A percentile compares a stretch with the other conserved stretches of the same genome.
These are phyloP conservation scores for Epinephelus awoara DNA, from an alignment of 2,797 vertebrate genomes.

Conservation along the genomic window DNA sequence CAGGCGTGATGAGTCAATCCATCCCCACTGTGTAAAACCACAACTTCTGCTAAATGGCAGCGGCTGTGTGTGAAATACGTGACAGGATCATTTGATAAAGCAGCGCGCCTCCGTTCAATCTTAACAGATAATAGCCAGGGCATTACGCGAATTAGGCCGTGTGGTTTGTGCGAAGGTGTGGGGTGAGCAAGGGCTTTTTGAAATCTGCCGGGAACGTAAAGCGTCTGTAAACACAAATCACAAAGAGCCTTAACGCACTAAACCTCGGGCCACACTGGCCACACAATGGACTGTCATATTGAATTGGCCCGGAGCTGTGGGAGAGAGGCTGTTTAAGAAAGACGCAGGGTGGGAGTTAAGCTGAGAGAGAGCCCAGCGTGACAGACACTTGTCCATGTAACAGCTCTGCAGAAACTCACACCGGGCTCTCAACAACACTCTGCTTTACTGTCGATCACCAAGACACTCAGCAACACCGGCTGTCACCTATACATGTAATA, in stretches of 20 bases:
- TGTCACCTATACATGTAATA: conserved; percentile 80
- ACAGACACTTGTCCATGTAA: conserved; percentile 83
- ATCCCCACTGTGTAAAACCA: conserved; percentile 10
- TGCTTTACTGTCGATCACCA: conserved; percentile 80
- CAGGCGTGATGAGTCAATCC: conserved; percentile 1
- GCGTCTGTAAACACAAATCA: conserved; percentile 77
- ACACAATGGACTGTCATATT: conserved; percentile 75
- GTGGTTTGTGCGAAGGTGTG: conserved; percentile 66
- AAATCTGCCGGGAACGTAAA: conserved; percentile 72
- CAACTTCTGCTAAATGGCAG: conserved; percentile 48
- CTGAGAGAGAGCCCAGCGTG: conserved; percentile 71
- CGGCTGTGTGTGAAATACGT: conserved; percentile 54
- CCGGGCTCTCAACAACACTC: conserved; percentile 76
- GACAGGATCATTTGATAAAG: conserved; percentile 65
- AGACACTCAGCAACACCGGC: conserved; percentile 75
- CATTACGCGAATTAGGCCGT: conserved; percentile 66
- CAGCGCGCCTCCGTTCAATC: conserved; percentile 44
- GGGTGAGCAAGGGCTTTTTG: conserved; percentile 49
- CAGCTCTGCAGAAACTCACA: conserved; percentile 74
- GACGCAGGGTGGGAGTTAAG: conserved; percentile 78
- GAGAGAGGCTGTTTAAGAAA: conserved; percentile 75
- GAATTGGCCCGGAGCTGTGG: conserved; percentile 77
- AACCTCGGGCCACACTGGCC: conserved; percentile 76
- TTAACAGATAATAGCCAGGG: conserved; percentile 56
- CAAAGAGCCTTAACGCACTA: conserved; percentile 76